These are phyloP conservation scores for Microtus pennsylvanicus DNA, from an alignment of 2,113 vertebrate species.

Conservation along the genomic window DNA sequence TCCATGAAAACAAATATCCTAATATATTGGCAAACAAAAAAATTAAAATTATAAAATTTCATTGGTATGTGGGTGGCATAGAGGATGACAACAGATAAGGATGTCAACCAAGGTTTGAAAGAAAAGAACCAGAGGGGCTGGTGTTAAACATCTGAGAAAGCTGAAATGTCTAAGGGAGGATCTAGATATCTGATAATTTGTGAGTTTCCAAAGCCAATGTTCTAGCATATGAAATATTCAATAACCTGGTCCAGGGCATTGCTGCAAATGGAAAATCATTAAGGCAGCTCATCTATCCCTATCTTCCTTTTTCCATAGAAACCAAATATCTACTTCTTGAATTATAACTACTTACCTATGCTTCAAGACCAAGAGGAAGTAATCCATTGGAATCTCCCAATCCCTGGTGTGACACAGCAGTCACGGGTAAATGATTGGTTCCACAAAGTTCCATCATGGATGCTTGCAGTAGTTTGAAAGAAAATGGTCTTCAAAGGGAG, in stretches of 20 bases:
- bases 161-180: background rate
- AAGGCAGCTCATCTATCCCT: background rate
- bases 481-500: background rate
- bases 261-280: background rate
- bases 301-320: background rate
- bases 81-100: constrained; percentile 15
- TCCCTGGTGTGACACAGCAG: background rate
- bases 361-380: background rate
- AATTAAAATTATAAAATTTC: background rate
- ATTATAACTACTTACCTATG: background rate
- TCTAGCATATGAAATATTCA: constrained; percentile 12
- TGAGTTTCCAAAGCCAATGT: constrained; percentile 24
- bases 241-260: background rate
- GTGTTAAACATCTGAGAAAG: constrained; percentile 35
- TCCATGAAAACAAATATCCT: constrained; percentile 45
- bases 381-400: background rate
- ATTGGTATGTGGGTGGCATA: constrained; percentile 1
- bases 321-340: background rate
- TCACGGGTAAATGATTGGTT: background rate
- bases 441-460: background rate
- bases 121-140: background rate
- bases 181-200: background rate
- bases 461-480: background rate
- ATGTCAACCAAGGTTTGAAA: constrained; percentile 41
- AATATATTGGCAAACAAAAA: constrained; percentile 1